A percentile compares a stretch with the other conserved stretches of the same genome.
These are phyloP conservation scores for Discoglossus pictus DNA, from an alignment of 2,797 vertebrate genomes.

Conservation along the genomic window DNA sequence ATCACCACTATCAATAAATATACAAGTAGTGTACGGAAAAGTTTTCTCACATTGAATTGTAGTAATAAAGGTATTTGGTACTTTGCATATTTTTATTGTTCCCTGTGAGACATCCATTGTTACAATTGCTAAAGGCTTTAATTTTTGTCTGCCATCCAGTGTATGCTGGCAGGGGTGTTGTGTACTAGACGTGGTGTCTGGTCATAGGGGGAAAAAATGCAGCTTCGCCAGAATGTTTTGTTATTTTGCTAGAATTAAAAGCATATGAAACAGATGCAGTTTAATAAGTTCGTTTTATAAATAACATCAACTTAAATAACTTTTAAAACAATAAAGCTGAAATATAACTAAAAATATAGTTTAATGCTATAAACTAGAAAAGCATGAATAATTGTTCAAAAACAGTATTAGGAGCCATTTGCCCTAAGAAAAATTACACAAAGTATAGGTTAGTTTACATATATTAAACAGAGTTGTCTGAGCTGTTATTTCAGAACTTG, in stretches of 20 bases:
- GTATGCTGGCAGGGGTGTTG: conserved; percentile 66
- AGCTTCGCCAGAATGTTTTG: conserved; percentile 65
- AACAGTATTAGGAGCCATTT: conserved; percentile 69
- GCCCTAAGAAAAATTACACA: conserved; percentile 73
- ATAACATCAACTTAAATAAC: conserved; percentile 85
- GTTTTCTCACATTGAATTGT: no score
- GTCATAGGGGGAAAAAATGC: conserved; percentile 56
- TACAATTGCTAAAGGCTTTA: conserved; percentile 68
- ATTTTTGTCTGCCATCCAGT: conserved; percentile 74
- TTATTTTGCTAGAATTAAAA: conserved; percentile 75
- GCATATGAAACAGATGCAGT: conserved; percentile 76
- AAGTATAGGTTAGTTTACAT: conserved; percentile 74
- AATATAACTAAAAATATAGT: conserved; percentile 78
- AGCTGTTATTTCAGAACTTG: conserved; percentile 69
- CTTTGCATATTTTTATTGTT: conserved; percentile 60
- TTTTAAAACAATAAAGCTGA: conserved; percentile 80
- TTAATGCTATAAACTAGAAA: conserved; percentile 76
- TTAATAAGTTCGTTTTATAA: conserved; percentile 79
- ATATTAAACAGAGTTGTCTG: conserved; percentile 66
- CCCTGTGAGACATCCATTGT: conserved; percentile 59
- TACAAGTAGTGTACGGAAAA: no score
- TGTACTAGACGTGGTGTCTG: conserved; percentile 66
- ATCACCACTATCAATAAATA: no score
- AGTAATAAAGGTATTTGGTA: conserved; percentile 43
- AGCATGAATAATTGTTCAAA: conserved; percentile 70